Base-by-base conservation (phyloP, 2,113 vertebrate species). In the Eudyptes chrysolophus region DNA sequence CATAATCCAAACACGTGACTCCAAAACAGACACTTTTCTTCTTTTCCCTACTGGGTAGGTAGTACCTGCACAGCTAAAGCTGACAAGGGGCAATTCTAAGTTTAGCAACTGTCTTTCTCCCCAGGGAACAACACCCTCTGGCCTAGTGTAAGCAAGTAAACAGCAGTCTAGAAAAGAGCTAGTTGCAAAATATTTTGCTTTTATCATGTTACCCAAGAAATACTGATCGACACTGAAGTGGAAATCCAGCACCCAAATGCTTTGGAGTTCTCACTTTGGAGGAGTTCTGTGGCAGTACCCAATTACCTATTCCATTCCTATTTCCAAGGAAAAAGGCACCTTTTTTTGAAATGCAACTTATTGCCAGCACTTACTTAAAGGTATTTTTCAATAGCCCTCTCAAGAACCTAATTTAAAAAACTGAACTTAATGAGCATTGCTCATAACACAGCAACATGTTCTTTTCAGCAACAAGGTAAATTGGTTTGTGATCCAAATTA, bases 121-220 rank as follows among this genome's bases (percentile, higher is more conserved):
- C 74, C 46, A 49, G 36, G 29, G 91, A 92, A 64, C 20, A 92
- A 60, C 20, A 76, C 74, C 60, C 57, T 61, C 48, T 52, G 69
- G 72, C 60, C 66, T 83, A 84, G 40, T 26, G 57, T 18, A 70
- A 93, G 72, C 42, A 88, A 91, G 70, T 68, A 76, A 91, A 84
- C 8, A 79, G 46, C 0, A 0, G 27, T 79, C 87, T 87, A 87
- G 79, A 95, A 85, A 93, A 86, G 71, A 89, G 57, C 13, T 34
- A 75, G 9, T 76, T 93, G 70, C 92, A 87, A 92, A 85, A 85
- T 92, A 79, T 71, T 89, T 82, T 89, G 34, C 78, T 96, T 96
- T 94, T 89, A 71, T 68, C 74, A n/a, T 42, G 57, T 49, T 89
- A 72, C 22, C 36, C 61, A 60, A 72, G 84, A 93, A 91, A 85